Base-by-base conservation (phyloP, 2,113 vertebrate genomes). In the Merops nubicus region DNA sequence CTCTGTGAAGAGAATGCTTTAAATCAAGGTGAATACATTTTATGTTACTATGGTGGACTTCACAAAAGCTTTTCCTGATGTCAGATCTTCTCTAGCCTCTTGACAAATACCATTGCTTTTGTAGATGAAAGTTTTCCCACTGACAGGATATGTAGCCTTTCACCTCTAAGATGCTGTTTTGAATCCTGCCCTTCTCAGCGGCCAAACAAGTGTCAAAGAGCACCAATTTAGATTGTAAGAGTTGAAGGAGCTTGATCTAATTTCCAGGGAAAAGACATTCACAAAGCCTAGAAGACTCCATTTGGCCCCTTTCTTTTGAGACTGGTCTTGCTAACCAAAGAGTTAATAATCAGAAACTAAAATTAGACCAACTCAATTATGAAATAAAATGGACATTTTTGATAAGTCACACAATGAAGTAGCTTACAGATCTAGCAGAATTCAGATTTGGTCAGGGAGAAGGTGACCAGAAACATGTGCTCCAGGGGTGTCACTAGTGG, bases 141-240 rank as follows among this genome's bases (percentile, higher is more conserved):
- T 88, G 88, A 96, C 96, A 97, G 96, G 96, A 93, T 97, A 95
- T 77, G 87, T 94, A 96, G 91, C 91, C 94, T 97, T 97, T 96
- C 93, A 96, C 96, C 91, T 96, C 88, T 70, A 77, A 77, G 88
- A 91, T 80, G 72, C 82, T 96, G 95, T 85, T 96, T 96, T 95
- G 93, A 92, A 83, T 90, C 85, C 59, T 84, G 68, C 33, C 29
- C 26, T 85, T 67, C 82, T 88, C 85, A 67, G 54, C 51, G 94
- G 96, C 96, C 95, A 94, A 93, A 82, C 63, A 94, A 94, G 43
- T 94, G 92, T 95, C 91, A 93, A 70, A 91, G 78, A 93, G 70
- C 85, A 95, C 82, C 67, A 93, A 67, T 90, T 91, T 63, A 83
- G 63, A 84, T 56, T 91, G 34, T 21, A 75, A 60, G 65, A 64